Base-by-base conservation (phyloP, 2,888 invertebrate species). In the Caradrina clavipalpis region DNA sequence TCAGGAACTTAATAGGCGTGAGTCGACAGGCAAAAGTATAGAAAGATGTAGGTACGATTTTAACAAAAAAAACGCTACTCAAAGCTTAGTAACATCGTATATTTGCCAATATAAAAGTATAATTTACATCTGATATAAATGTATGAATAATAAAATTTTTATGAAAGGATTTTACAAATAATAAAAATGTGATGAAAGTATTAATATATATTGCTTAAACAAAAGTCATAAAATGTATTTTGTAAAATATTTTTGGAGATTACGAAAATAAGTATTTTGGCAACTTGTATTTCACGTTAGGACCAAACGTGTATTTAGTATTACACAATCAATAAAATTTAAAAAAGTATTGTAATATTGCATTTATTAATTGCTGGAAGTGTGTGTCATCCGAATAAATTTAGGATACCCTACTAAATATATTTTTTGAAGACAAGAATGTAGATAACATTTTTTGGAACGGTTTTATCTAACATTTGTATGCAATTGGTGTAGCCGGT, bases 321-420 rank as follows among this genome's bases (percentile, higher is more conserved):
- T 42, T 11, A 26, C 42, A 45, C 45, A 17, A 3, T 10, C 17
- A 51, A 2, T 45, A 22, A 17, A 19, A 22, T 4, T 22, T 26
- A 21, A 35, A 60, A 73, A 68, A 55, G 42, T 62, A 62, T 51
- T 73, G 19, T 64, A 31, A 54, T 45, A 51, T 61, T 61, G 79
- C 65, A 73, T 76, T 78, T 65, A 76, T 58, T 54, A 65, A 61
- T 57, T 47, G 45, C 53, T 61, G 15, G 47, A 65, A 50, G 5
- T 72, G 17, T 42, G 39, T 31, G 39, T 15, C 15, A 17, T 45
- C 11, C 13, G 19, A 57, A 13, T 31, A 19, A 15, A 54, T 19
- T 51, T 35, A 55, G 31, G 55, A 26, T 50, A 42, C 6, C 35
- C 22, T 50, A 51, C 47, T 58, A 31, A 22, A 45, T 10, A 39